Base-by-base conservation (phyloP, 2,113 vertebrate species). In the Boleophthalmus pectinirostris region DNA sequence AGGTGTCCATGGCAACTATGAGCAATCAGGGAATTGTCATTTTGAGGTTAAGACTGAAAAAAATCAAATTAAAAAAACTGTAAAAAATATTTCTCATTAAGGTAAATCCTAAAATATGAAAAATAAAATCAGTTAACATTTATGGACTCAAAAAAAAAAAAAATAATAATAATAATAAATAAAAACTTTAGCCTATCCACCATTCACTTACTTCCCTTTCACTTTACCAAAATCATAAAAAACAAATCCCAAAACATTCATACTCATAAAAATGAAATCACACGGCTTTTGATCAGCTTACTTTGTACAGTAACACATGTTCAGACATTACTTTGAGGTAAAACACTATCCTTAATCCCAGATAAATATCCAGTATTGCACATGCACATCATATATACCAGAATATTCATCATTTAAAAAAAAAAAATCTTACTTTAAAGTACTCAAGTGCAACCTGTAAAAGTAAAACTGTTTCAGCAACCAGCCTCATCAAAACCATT, bases 1-100 rank as follows among this genome's bases (percentile, higher is more conserved):
- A 24, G 60, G 87, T 92, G 75, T 83, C 91, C 84, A 91, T 90
- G 83, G 86, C 83, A 91, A 91, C 88, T 73, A 66, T 61, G 79
- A 73, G 65, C 85, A 79, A 80, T 86, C 72, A 66, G 49, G 69
- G 68, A 38, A 69, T 66, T 29, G 24, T 66, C 29, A 33, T 85
- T 80, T 74, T 29, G 38, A 7, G 6, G 54, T 49, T 74, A 54
- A 53, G 81, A 53, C 82, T 69, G 83, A 75, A 63, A 67, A n/a
- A 60, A 25, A 58, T 85, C 12, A 67, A 66, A 25, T 49, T 60
- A 6, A 68, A 84, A 46, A 74, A 6, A 77, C 33, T 20, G 18
- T 64, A 73, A 5, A 58, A 69, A 1, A 63, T 11, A 16, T 38
- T 24, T 68, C 43, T 18, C 15, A 46, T 3, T 14, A 74, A 70